Evolutionary conservation across 2,888 invertebrate species (phyloP), one percentile per base, ranked within the genome.

Genomic region (Orchestes rusci): DNA sequence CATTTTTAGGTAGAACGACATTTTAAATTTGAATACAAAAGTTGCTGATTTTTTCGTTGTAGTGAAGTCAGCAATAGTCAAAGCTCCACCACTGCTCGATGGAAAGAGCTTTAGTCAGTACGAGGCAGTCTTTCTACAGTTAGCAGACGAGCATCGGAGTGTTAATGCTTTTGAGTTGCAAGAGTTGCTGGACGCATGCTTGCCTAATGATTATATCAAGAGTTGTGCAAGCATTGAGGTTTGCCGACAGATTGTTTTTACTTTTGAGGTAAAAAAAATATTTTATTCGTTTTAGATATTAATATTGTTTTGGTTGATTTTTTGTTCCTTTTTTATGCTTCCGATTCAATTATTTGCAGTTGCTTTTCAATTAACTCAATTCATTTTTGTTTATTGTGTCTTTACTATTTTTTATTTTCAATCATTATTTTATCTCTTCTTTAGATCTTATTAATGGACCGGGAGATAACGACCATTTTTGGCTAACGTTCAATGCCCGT

Each of bases 151-250:
- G 61, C 90, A 91, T 62, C 75, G 82, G 59, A 88, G 91, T 0
- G 87, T 93, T 17, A 90, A 91, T 59, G 85, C 90, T 3, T 93
- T 92, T 62, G 92, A 92, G 64, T 72, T 93, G 3, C 91, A 92
- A 66, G 93, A 93, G 63, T 69, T 93, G 13, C 68, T 93, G 18
- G 92, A 93, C 59, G 89, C 87, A 1, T 92, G 92, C 66, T 73
- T 93, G 44, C 93, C 92, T 1, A 93, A 93, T 64, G 92, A 93
- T 70, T 93, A 92, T 59, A 91, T 93, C 54, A 93, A 92, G 63
- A 92, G 92, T 57, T 92, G 92, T 66, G 91, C 92, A 1, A 88
- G 87, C 12, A 80, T 92, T 57, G 92, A 92, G 66, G 91, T 93
- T 2, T 93, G 93, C 61, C 75, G 91, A 46, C 91, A 92, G 69